Evolutionary conservation across 2,888 invertebrate genomes (phyloP).

Genomic region (Mesodorylaimus sp.): DNA sequence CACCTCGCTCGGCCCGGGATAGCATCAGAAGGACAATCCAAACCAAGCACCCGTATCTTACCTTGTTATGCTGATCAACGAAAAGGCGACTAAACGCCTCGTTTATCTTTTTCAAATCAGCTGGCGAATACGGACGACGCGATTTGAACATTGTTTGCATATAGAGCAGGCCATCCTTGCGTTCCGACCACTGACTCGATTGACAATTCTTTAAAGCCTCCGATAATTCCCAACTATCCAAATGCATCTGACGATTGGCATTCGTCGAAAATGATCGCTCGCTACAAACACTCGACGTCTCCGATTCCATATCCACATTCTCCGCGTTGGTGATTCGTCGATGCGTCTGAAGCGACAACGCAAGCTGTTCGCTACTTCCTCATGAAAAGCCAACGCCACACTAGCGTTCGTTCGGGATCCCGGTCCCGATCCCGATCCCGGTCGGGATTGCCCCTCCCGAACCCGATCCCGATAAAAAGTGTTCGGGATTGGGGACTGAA

Average conservation of each 20-base stretch:
- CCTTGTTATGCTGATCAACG: conserved; percentile 80
- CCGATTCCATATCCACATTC: conserved; percentile 39
- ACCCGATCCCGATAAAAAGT: too few relatives aligned
- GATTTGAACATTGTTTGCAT: conserved; percentile 51
- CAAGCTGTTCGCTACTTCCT: too few relatives aligned
- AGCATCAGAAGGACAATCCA: too few relatives aligned
- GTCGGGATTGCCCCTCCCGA: not conserved
- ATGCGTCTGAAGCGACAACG: too few relatives aligned
- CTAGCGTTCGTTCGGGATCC: too few relatives aligned
- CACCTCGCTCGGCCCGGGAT: too few relatives aligned
- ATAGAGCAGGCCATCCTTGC: conserved; percentile 75
- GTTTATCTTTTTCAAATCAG: conserved; percentile 43
- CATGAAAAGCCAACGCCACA: too few relatives aligned
- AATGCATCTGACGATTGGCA: too few relatives aligned
- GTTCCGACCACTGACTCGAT: conserved; percentile 76
- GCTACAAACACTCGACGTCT: conserved; percentile 85
- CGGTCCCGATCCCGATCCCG: not conserved
- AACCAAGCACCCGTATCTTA: too few relatives aligned
- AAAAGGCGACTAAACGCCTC: conserved; percentile 90
- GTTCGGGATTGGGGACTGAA: too few relatives aligned
- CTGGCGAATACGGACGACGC: conserved; percentile 33
- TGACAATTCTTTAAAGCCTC: conserved; percentile 70
- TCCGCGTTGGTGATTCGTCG: too few relatives aligned
- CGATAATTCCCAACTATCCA: conserved; percentile 47
- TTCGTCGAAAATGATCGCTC: too few relatives aligned